phyloP scores from a whole-genome alignment of 2,888 invertebrate genomes.

The Cryptus armator region DNA sequence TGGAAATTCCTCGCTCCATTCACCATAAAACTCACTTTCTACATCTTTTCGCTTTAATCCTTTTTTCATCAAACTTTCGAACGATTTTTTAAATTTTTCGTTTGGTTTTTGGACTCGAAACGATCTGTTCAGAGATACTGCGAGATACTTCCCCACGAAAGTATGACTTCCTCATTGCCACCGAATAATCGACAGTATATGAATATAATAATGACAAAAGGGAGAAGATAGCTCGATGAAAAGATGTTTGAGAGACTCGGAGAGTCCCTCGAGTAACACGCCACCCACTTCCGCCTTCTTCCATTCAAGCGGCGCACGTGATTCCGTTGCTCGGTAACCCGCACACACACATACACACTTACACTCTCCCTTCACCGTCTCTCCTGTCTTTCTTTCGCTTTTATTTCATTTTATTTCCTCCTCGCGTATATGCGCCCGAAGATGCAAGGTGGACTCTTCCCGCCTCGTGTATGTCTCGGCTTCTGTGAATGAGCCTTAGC shows the following conservation, averaged over 20 bases:
- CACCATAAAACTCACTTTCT: too few relatives aligned
- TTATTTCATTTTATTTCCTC: conserved; percentile 66
- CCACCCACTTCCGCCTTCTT: conserved; percentile 69
- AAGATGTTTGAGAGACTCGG: conserved; percentile 29
- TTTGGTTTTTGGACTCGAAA: background rate
- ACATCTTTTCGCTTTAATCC: too few relatives aligned
- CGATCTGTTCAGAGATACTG: conserved; percentile 16
- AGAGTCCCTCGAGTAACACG: conserved; percentile 56
- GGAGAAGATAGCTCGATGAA: conserved; percentile 22
- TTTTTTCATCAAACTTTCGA: conserved; percentile 9
- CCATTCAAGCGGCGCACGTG: conserved; percentile 67
- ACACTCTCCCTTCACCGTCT: conserved; percentile 9
- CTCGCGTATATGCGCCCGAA: conserved; percentile 38
- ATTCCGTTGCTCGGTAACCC: conserved; percentile 60
- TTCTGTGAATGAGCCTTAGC: conserved; percentile 70
- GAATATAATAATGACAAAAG: conserved; percentile 2
- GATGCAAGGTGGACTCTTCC: conserved; percentile 63
- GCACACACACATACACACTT: conserved; percentile 25
- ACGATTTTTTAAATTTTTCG: background rate
- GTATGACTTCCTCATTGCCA: background rate
- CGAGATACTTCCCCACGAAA: conserved; percentile 23
- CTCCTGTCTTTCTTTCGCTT: conserved; percentile 49
- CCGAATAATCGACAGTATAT: background rate
- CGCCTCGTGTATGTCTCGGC: conserved; percentile 42
- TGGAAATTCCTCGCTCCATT: too few relatives aligned